Base-by-base conservation (phyloP, 2,113 vertebrate species). In the Tychaedon coryphoeus region DNA sequence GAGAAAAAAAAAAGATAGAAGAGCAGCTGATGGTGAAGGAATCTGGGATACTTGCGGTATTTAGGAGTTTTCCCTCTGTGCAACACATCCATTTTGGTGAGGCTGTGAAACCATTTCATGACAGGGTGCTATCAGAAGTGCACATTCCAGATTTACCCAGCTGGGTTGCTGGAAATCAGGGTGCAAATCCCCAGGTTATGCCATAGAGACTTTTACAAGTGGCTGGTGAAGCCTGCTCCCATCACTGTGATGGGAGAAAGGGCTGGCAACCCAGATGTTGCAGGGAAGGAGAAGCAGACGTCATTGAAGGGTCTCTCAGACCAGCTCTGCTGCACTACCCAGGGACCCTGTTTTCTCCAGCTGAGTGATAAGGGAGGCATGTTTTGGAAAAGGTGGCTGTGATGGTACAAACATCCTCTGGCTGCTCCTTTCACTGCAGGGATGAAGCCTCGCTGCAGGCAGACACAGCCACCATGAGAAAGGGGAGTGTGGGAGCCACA, bases 401-500 rank as follows among this genome's bases (percentile, higher is more conserved):
- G 45, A 13, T 25, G 28, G 7, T 34, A n/a, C 19, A 57, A 45
- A 73, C 40, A n/a, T 48, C 22, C 19, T 90, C 61, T 67, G 62
- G 14, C 28, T 58, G 74, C 43, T 65, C n/a, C 33, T 86, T 56
- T 64, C 62, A 7, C 61, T 67, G 48, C 47, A 40, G 29, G 25
- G 23, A 16, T 24, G 17, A 94, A 71, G 23, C 19, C 42, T 62
- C 50, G 84, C 31, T 0, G 2, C 61, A 80, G n/a, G 40, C 1
- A 0, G 34, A 38, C 7, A 26, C 29, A 40, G 47, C 13, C 0
- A 0, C 53, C 6, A 33, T 2, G 53, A 79, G 20, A 64, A 74
- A 72, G 36, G 53, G 50, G n/a, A 56, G 3, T 1, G 1, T 1
- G 1, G 6, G 7, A 13, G 17, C 23, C 3, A 5, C 23, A 26